Evolutionary conservation across 2,888 invertebrate genomes (phyloP).

Genomic region (Helleia helle): DNA sequence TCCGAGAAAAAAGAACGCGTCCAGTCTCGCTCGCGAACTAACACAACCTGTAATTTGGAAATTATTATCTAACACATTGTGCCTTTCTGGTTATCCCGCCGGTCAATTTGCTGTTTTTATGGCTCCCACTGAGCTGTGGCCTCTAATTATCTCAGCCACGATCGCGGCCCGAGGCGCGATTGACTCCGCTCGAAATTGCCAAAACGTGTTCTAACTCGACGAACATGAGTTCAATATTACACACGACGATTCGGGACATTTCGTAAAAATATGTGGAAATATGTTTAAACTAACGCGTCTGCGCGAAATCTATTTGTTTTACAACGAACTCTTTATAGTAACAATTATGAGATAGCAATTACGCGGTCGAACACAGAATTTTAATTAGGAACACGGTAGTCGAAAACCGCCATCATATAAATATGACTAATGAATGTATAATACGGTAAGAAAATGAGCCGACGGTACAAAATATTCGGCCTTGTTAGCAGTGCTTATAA

Average conservation of each 20-base stretch:
- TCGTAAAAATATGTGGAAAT: slow-evolving; percentile 63
- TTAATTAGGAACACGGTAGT: slow-evolving; percentile 19
- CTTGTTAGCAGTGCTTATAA: slow-evolving; percentile 52
- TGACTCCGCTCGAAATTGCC: slow-evolving; percentile 23
- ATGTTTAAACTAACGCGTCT: slow-evolving; percentile 56
- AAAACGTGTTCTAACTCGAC: slow-evolving; percentile 26
- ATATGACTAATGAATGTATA: background rate
- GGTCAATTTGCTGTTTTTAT: slow-evolving; percentile 75
- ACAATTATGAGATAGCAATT: slow-evolving; percentile 22
- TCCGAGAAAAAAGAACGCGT: slow-evolving; percentile 56
- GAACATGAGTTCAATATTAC: slow-evolving; percentile 27
- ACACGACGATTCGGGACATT: slow-evolving; percentile 19
- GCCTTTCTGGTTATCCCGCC: slow-evolving; percentile 75
- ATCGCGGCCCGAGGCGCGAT: slow-evolving; percentile 59
- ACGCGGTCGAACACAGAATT: slow-evolving; percentile 12
- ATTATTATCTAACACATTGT: slow-evolving; percentile 75
- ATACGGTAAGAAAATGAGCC: background rate
- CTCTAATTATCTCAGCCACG: slow-evolving; percentile 72
- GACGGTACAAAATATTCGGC: slow-evolving; percentile 20
- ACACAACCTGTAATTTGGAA: slow-evolving; percentile 73
- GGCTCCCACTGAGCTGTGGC: slow-evolving; percentile 70
- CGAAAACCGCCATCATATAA: slow-evolving; percentile 6
- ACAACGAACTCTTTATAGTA: slow-evolving; percentile 45
- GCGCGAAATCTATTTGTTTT: slow-evolving; percentile 69
- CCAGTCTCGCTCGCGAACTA: slow-evolving; percentile 62